phyloP scores from a whole-genome alignment of 2,888 invertebrate genomes.

The Nemoura dubitans region DNA sequence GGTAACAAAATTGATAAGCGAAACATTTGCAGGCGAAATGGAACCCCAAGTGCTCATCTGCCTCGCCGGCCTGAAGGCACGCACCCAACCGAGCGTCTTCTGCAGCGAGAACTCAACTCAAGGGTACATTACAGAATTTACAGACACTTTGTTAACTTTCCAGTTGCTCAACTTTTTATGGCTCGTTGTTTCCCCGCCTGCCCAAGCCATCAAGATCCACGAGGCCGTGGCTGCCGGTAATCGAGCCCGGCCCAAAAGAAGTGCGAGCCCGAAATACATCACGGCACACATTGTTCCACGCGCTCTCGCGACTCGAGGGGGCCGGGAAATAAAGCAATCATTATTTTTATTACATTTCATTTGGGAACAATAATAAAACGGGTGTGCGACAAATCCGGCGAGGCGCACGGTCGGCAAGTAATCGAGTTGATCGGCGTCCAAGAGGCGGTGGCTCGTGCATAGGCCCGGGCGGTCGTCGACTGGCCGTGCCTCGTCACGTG shows the following conservation, averaged over 20 bases:
- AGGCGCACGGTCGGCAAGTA: background rate
- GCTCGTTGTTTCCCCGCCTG: background rate
- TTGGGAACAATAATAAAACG: background rate
- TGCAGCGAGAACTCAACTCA: no score
- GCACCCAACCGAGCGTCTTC: no score
- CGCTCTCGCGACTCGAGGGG: background rate
- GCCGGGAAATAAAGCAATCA: slow-evolving; percentile 3
- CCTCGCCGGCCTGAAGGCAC: no score
- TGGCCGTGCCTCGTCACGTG: background rate
- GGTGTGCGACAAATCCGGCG: background rate
- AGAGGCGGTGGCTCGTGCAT: background rate
- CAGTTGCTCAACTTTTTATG: no score
- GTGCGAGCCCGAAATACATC: background rate
- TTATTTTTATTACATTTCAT: background rate
- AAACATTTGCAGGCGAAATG: no score
- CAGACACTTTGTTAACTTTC: no score
- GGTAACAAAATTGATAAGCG: no score
- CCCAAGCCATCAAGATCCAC: background rate
- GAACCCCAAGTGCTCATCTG: no score
- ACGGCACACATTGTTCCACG: background rate
- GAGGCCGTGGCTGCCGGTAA: background rate
- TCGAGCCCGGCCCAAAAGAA: background rate
- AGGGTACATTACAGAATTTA: no score
- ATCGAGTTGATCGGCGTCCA: background rate
- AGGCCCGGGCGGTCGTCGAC: background rate